Evolutionary conservation across 2,888 invertebrate genomes (phyloP).

Genomic region (Endomychus coccineus): DNA sequence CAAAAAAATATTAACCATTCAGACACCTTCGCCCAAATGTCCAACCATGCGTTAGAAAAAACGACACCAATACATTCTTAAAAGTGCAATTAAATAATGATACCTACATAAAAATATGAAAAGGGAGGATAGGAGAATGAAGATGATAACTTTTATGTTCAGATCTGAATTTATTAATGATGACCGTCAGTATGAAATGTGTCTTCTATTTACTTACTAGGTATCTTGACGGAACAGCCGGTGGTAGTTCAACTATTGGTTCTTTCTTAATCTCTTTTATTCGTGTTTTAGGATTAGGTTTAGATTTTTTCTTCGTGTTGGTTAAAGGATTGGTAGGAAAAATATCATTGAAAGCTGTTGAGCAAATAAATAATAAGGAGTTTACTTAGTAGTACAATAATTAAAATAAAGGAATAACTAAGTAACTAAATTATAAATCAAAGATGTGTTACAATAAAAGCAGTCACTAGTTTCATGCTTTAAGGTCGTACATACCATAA

Average conservation of each 20-base stretch:
- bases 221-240: conserved; percentile 29
- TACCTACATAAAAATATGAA: no score
- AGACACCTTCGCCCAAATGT: no score
- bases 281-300: conserved; percentile 39
- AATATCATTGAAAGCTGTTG: conserved; percentile 25
- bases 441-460: conserved; percentile 1
- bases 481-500: no score
- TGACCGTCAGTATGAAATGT: conserved; percentile 6
- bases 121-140: conserved; percentile 16
- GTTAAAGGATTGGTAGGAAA: conserved; percentile 12
- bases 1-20: no score
- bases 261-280: conserved; percentile 37
- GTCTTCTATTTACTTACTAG: conserved; percentile 31
- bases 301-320: conserved; percentile 36
- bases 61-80: no score
- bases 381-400: not conserved
- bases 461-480: not conserved
- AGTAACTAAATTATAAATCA: no score
- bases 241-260: conserved; percentile 25
- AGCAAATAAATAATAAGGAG: conserved; percentile 22
- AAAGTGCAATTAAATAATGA: no score
- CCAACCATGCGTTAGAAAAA: no score
- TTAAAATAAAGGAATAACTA: not conserved
- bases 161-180: conserved; percentile 30
- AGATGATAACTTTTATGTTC: conserved; percentile 25